Percentiles rank a stretch among this genome's conserved stretches.
These are phyloP conservation scores for Morone chrysops DNA, from an alignment of 2,113 vertebrate genomes.

Conservation along the genomic window DNA sequence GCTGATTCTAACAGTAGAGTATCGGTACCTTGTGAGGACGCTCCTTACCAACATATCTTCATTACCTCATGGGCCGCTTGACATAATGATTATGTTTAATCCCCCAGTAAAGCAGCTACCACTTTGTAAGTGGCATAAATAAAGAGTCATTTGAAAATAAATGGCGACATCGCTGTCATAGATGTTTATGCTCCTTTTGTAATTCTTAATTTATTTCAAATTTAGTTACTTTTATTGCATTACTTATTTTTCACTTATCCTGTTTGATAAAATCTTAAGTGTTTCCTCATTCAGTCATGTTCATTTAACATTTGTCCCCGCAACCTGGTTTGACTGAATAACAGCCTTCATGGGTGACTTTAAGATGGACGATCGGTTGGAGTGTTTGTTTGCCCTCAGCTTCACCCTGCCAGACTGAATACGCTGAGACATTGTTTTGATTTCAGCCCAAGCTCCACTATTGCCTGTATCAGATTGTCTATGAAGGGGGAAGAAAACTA, in stretches of 20 bases:
- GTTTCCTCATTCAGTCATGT: constrained; percentile 10
- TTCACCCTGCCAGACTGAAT: constrained; percentile 66
- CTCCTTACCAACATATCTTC: constrained; percentile 55
- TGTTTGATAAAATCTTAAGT: background rate
- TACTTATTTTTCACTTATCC: background rate
- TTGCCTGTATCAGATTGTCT: constrained; percentile 69
- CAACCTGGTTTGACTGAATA: constrained; percentile 25
- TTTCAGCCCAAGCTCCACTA: constrained; percentile 55
- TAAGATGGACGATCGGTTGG: constrained; percentile 40
- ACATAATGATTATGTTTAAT: constrained; percentile 67
- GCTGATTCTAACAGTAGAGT: constrained; percentile 28
- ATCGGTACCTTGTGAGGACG: constrained; percentile 40
- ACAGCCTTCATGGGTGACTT: constrained; percentile 43
- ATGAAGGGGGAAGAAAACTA: constrained; percentile 75
- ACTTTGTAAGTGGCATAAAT: constrained; percentile 41
- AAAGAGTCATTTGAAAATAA: constrained; percentile 15
- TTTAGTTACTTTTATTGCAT: background rate
- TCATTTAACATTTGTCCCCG: constrained; percentile 33
- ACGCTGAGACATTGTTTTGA: constrained; percentile 76
- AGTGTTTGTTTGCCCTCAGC: constrained; percentile 65
- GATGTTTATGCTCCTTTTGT: constrained; percentile 19
- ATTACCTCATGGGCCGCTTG: constrained; percentile 55
- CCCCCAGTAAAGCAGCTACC: constrained; percentile 22
- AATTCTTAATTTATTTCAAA: constrained; percentile 17
- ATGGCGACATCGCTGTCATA: background rate